A percentile compares a stretch with the other conserved stretches of the same genome.
Evolutionary conservation across 2,797 vertebrate species (phyloP).

Genomic region (Columba guinea): DNA sequence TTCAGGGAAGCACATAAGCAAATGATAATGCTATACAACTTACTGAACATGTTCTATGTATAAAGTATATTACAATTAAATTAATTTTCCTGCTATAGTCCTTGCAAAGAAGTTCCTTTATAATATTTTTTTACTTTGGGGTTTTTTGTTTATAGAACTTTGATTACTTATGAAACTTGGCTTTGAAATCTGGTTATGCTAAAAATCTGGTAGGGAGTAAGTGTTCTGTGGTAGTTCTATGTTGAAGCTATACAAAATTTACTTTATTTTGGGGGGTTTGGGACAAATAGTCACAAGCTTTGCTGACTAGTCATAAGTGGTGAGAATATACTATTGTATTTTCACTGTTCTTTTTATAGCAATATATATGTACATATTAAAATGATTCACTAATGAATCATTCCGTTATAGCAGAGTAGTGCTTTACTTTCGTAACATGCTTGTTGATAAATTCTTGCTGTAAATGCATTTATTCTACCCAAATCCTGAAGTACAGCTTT

Average conservation of each 20-base stretch:
- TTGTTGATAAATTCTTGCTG: not conserved
- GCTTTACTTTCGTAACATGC: not conserved
- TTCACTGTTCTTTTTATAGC: not conserved
- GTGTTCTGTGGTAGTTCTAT: not conserved
- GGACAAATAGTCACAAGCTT: not conserved
- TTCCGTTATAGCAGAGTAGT: not conserved
- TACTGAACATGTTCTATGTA: not conserved
- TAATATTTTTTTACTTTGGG: not conserved
- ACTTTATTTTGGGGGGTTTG: not conserved
- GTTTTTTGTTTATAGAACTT: not conserved
- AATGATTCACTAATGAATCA: not conserved
- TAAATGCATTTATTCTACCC: slow-evolving; percentile 21
- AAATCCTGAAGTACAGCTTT: slow-evolving; percentile 47
- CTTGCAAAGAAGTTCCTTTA: not conserved
- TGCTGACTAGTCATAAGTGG: not conserved
- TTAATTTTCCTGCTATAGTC: not conserved
- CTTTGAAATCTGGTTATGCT: not conserved
- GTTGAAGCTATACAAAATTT: not conserved
- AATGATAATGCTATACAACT: not conserved
- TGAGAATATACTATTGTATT: not conserved
- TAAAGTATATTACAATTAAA: not conserved
- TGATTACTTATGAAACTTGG: not conserved
- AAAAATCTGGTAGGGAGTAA: not conserved
- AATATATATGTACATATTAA: not conserved
- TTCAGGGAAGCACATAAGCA: not conserved